Evolutionary conservation across 2,888 invertebrate species (phyloP), one percentile per base, ranked within the genome.

Genomic region (Rhagium mordax): DNA sequence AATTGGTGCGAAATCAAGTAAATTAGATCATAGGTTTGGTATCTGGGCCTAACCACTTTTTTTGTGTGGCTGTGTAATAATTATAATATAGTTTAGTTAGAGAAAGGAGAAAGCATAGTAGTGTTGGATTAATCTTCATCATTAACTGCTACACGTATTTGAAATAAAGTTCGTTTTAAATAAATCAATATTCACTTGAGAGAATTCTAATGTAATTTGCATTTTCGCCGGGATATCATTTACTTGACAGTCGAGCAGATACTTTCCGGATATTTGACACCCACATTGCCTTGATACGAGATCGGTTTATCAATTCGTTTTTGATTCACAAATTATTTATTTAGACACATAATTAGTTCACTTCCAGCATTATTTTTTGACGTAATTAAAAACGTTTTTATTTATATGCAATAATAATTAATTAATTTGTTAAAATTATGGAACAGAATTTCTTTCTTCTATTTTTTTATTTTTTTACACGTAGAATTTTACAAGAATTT

Each of bases 211-310:
- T 16, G 33, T 18, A 59, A 33, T 59, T 59, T 15, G 59, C 33
- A 18, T 59, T 59, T 59, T 33, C 5, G 29, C 29, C 7, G 27
- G 15, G 24, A 21, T 55, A 24, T 24, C 21, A 16, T 55, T 24
- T 21, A 21, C 55, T 27, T 15, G 33, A 33, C 41, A n/a, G n/a
- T n/a, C n/a, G n/a, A n/a, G n/a, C 15, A 61, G 47, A 61, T 47
- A 61, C 61, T 20, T 15, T 61, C 13, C 61, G 61, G 61, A 61
- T 59, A 59, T 20, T 41, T 61, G 61, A 61, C 61, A 61, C 61
- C 61, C 61, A 61, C 61, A 15, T 61, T 47, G 21, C 61, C 61
- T 61, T 61, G 61, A 61, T 24, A 48, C 4, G 6, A n/a, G 1
- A 41, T 10, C 3, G 4, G n/a, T 41, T 41, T 61, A 61, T 48